These are phyloP conservation scores for Heliothis subflexa DNA, from an alignment of 1,140 invertebrate genomes.

Conservation along the genomic window DNA sequence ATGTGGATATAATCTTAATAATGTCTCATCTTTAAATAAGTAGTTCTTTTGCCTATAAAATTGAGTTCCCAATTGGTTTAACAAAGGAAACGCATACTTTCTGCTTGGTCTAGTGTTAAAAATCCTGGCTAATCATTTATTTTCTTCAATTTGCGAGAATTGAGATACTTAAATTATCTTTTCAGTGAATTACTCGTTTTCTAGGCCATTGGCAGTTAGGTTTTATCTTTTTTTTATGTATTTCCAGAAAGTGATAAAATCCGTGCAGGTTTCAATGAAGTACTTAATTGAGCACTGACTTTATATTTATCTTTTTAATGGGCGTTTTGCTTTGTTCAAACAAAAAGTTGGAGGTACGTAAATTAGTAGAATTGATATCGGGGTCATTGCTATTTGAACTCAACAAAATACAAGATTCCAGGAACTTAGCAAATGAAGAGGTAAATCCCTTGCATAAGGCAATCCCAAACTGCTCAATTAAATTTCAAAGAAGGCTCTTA, in stretches of 20 bases:
- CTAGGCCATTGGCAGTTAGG: not conserved
- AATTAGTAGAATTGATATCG: not conserved
- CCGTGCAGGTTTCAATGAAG: not conserved
- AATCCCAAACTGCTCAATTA: not conserved
- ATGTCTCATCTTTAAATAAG: no score
- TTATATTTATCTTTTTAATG: slow-evolving; percentile 10
- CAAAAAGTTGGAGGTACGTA: not conserved
- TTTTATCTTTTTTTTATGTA: slow-evolving; percentile 3
- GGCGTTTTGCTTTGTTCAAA: slow-evolving; percentile 5
- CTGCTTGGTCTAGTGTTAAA: not conserved
- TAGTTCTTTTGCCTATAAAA: no score
- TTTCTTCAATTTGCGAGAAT: slow-evolving; percentile 1
- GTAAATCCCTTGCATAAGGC: slow-evolving; percentile 17
- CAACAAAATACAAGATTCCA: not conserved
- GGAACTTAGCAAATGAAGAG: not conserved
- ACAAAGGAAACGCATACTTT: not conserved
- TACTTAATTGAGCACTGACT: not conserved
- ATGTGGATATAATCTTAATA: no score
- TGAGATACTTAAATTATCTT: slow-evolving; percentile 22
- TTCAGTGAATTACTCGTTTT: not conserved
- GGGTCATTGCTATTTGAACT: slow-evolving; percentile 4
- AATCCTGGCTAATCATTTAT: not conserved
- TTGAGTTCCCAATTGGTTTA: not conserved
- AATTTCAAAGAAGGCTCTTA: not conserved
- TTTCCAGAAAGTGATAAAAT: slow-evolving; percentile 8